Base-by-base conservation (phyloP, 1,140 invertebrate genomes). In the Sarcophaga bullata region DNA sequence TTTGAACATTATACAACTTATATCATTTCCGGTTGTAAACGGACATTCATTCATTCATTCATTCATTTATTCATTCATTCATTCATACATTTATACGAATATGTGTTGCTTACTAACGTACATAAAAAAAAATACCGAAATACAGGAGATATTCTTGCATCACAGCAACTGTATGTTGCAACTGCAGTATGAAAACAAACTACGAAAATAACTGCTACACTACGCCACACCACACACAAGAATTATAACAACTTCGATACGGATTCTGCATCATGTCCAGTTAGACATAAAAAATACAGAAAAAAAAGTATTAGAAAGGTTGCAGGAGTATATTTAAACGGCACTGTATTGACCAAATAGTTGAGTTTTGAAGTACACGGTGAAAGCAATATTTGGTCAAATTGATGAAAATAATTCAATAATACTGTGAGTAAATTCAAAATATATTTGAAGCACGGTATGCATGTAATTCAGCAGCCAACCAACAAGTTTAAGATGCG, bases 21-120 rank as follows among this genome's bases (percentile, higher is more conserved):
- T 75, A 48, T 75, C 47, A 75, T 75, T 75, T 75, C 73, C 73
- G 46, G 73, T 75, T 46, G 10, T 8, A 75, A 48, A 48, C 73
- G 48, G 46, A 48, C 46, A 75, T n/a, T 58, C 54, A 58, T 58
- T 15, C 54, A 58, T 7, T 7, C 52, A 54, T 54, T 13, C 10
- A 54, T 6, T 13, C 52, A 54, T 7, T 4, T 15, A 54, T 54
- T 4, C 6, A 54, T 54, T 7, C 5, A 54, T 58, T 13, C 0
- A 58, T 58, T 9, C 54, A 4, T 6, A 58, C 13, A 11, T 6
- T 37, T 37, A 4, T 37, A 37, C 4, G 25, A 2, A 37, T 37
- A 37, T 37, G 25, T 37, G 25, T 37, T 37, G 25, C 25, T 2
- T 4, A 37, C 25, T 37, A 37, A 37, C 25, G 25, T 37, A 37